Evolutionary conservation across 2,888 invertebrate genomes (phyloP).

Genomic region (Eupeodes latifasciatus): DNA sequence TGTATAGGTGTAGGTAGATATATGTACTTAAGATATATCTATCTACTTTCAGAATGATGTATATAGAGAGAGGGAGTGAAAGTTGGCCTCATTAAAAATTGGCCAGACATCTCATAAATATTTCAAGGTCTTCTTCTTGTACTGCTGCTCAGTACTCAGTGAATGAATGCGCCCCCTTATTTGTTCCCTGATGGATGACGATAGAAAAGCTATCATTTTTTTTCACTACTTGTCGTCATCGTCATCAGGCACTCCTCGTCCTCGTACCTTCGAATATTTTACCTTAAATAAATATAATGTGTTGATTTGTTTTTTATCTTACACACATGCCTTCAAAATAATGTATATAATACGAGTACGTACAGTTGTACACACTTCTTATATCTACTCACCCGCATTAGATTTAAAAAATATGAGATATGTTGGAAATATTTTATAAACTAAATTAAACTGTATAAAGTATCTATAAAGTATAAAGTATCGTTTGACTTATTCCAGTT

Average conservation of each 20-base stretch:
- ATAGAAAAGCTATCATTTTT: slow-evolving; percentile 77
- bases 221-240: slow-evolving; percentile 75
- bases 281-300: no score
- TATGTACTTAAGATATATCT: slow-evolving; percentile 32
- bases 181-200: slow-evolving; percentile 77
- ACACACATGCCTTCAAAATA: no score
- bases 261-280: no score
- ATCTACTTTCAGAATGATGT: slow-evolving; percentile 45
- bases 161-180: slow-evolving; percentile 58
- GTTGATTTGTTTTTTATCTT: no score
- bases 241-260: slow-evolving; percentile 9
- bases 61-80: slow-evolving; percentile 64
- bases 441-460: no score
- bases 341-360: no score
- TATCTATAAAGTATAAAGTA: no score
- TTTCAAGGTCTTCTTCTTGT: slow-evolving; percentile 76
- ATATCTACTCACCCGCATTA: no score
- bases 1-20: background rate
- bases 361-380: no score
- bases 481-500: no score
- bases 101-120: slow-evolving; percentile 80
- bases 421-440: no score
- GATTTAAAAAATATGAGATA: no score
- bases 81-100: slow-evolving; percentile 79
- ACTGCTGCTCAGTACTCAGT: background rate